These are phyloP conservation scores for Aphelenchoides fujianensis DNA, from an alignment of 1,140 invertebrate genomes.

Conservation along the genomic window DNA sequence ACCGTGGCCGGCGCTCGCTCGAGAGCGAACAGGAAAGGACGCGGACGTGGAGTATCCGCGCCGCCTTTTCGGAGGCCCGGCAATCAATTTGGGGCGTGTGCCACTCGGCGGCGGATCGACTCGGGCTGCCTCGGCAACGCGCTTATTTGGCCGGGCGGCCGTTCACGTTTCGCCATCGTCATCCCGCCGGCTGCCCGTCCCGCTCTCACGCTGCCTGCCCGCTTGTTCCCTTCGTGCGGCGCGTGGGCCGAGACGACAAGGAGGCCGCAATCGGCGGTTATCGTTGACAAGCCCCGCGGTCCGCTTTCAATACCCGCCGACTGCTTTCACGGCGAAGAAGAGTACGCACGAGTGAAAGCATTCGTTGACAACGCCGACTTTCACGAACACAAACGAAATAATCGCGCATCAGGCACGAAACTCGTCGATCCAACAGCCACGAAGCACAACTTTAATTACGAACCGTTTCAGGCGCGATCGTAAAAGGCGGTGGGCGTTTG, in stretches of 20 bases:
- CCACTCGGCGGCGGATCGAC: constrained; percentile 3
- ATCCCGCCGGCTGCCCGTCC: too few species aligned
- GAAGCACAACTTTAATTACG: neutral
- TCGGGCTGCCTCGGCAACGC: constrained; percentile 19
- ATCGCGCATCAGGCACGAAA: too few species aligned
- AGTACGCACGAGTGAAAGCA: too few species aligned
- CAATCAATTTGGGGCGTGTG: constrained; percentile 2
- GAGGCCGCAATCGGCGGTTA: constrained; percentile 1
- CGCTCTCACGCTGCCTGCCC: neutral
- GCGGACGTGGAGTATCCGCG: constrained; percentile 1
- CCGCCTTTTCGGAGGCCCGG: neutral
- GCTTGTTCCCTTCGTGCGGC: too few species aligned
- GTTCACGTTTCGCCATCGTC: neutral
- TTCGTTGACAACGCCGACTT: too few species aligned
- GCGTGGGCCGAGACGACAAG: too few species aligned
- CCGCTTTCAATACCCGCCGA: neutral
- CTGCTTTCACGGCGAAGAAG: too few species aligned
- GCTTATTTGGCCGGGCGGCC: neutral
- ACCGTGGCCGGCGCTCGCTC: too few species aligned
- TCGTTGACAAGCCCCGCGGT: neutral
- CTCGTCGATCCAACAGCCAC: too few species aligned
- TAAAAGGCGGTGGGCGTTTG: neutral
- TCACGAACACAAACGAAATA: too few species aligned
- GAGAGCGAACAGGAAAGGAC: constrained; percentile 2
- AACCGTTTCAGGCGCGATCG: neutral